Base-by-base conservation (phyloP, 30 jellyfish, hydroid and myxozoan genomes). In the Rhopilema esculentum region DNA sequence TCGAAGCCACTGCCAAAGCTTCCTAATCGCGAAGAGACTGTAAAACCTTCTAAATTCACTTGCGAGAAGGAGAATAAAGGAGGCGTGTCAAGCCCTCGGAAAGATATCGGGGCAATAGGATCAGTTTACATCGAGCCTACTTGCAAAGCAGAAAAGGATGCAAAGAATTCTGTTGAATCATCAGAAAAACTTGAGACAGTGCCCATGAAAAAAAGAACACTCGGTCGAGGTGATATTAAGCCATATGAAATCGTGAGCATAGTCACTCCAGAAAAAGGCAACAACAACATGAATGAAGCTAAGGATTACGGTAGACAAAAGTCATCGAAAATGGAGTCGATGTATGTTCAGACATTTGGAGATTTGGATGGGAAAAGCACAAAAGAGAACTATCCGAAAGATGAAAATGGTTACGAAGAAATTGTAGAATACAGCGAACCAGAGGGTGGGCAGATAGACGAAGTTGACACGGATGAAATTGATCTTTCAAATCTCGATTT, bases 141-240 rank as follows among this genome's bases (percentile, higher is more conserved):
- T 4, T 66, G 20, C 52, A 72, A 85, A 66, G 40, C 29, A 21
- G 83, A 27, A 1, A 30, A n/a, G 4, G 27, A 31, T 21, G 49
- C 2, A 65, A 23, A 73, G 52, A 68, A 31, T 17, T 33, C 85
- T 33, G 51, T 81, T 4, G 69, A 18, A n/a, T 21, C 1, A 20
- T 61, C 74, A 21, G 57, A 27, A 68, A 78, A 27, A 32, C 19
- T 53, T 52, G 19, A 51, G n/a, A 23, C 88, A 25, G 74, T 67
- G 15, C 72, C 90, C 19, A 21, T 80, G 21, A 85, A 85, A 75
- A 75, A 85, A 61, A 69, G 94, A 25, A 73, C 94, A 8, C 63
- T 85, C 48, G 94, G 94, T n/a, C 88, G 94, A 1, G 94, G 94
- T 17, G 94, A 75, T 61, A 74, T 85, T 0, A 85, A 85, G 69